A percentile compares a stretch with the other conserved stretches of the same genome.
Conservation (phyloP, 1,140 invertebrate species). For the Oncopeltus fasciatus region DNA sequence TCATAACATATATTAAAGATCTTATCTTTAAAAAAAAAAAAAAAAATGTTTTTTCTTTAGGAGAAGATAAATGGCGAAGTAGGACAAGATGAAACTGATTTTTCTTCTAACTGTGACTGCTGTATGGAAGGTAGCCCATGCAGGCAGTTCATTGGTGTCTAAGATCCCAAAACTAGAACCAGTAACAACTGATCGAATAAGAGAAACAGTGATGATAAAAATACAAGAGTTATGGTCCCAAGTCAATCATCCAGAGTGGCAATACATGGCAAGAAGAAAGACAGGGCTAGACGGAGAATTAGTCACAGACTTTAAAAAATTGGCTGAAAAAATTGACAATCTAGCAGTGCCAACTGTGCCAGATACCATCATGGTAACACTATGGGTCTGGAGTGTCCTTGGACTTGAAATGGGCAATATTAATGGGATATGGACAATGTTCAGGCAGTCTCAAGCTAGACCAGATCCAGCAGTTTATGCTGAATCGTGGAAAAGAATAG, state of each 20-base stretch:
- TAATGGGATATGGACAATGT: constrained; percentile 41
- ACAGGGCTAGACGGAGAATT: constrained; percentile 34
- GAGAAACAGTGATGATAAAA: constrained; percentile 4
- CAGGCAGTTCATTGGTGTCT: too few relatives aligned
- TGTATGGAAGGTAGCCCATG: too few relatives aligned
- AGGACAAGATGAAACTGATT: too few relatives aligned
- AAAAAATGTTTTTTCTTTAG: too few relatives aligned
- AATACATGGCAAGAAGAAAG: constrained; percentile 26
- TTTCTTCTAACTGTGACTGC: too few relatives aligned
- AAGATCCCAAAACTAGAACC: not conserved
- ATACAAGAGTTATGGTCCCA: constrained; percentile 40
- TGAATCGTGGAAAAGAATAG: constrained; percentile 44
- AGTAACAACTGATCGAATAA: not conserved
- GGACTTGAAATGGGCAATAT: constrained; percentile 37
- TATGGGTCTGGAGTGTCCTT: constrained; percentile 41
- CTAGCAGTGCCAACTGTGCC: not conserved
- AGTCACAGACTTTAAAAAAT: constrained; percentile 34
- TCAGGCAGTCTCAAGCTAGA: constrained; percentile 36
- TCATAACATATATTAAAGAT: too few relatives aligned
- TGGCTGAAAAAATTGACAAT: not conserved
- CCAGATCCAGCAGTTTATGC: constrained; percentile 31
- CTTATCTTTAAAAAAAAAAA: too few relatives aligned
- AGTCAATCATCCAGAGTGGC: constrained; percentile 38
- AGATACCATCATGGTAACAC: constrained; percentile 29
- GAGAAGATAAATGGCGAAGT: too few relatives aligned